phyloP scores from a whole-genome alignment of 2,113 vertebrate species.

The Gobius niger region DNA sequence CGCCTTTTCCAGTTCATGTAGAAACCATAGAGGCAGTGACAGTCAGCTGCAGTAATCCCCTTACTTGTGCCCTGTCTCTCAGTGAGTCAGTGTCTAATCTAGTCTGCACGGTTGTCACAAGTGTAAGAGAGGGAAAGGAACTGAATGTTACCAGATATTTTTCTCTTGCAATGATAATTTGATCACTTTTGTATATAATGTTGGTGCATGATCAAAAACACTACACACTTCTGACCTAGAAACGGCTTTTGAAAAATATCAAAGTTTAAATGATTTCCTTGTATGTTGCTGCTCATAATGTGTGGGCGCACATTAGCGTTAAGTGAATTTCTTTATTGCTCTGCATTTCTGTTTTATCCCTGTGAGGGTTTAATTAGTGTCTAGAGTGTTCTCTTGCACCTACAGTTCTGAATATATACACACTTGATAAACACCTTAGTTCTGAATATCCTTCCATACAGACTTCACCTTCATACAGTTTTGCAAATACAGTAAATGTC shows the following conservation, averaged over 20 bases:
- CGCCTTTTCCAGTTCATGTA: neutral
- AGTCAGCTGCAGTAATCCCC: slow-evolving; percentile 31
- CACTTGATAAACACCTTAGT: too few relatives aligned
- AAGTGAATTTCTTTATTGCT: too few relatives aligned
- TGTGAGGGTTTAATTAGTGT: too few relatives aligned
- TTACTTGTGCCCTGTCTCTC: slow-evolving; percentile 5
- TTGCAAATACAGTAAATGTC: too few relatives aligned
- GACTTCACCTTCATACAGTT: too few relatives aligned
- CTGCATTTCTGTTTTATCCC: too few relatives aligned
- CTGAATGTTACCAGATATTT: neutral
- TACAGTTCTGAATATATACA: too few relatives aligned
- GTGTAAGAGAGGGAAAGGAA: slow-evolving; percentile 32
- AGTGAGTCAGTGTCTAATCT: slow-evolving; percentile 39
- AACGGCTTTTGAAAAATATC: neutral
- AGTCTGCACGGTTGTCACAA: slow-evolving; percentile 38
- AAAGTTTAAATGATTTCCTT: neutral
- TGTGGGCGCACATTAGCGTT: too few relatives aligned
- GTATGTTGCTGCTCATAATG: neutral
- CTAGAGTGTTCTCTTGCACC: too few relatives aligned
- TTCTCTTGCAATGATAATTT: too few relatives aligned
- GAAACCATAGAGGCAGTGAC: neutral
- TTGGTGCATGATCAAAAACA: neutral
- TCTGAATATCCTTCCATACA: too few relatives aligned
- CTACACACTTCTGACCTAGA: neutral
- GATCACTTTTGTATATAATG: too few relatives aligned